Conservation (phyloP, 2,797 vertebrate species). For the Oreochromis mossambicus region DNA sequence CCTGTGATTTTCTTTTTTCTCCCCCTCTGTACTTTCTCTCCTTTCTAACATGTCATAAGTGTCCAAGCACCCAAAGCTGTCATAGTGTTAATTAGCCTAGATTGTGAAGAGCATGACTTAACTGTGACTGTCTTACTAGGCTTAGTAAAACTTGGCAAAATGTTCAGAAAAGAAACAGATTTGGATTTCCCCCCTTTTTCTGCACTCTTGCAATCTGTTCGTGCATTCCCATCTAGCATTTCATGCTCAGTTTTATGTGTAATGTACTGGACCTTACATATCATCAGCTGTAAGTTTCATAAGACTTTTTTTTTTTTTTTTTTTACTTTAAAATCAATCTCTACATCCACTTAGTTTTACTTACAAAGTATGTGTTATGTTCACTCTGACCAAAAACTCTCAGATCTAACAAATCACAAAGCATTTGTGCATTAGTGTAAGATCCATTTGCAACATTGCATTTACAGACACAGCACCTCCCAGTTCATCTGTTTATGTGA, state of each 20-base stretch:
- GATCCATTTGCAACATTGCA: not conserved
- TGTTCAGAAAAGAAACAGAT: not conserved
- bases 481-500: conserved; percentile 11
- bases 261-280: not conserved
- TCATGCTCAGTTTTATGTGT: not conserved
- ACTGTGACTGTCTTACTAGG: conserved; percentile 6
- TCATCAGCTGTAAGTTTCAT: not conserved
- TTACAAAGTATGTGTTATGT: not conserved
- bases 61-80: conserved; percentile 24
- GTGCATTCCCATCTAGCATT: not conserved
- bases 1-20: not conserved
- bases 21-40: not conserved
- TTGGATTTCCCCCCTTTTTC: not conserved
- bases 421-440: not conserved
- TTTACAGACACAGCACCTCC: not conserved
- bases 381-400: not conserved
- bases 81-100: conserved; percentile 54
- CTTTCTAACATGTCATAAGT: conserved; percentile 21
- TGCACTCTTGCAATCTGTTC: not conserved
- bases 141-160: conserved; percentile 3
- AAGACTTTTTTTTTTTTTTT: not conserved
- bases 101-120: conserved; percentile 32
- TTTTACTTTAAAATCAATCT: not conserved
- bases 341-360: not conserved
- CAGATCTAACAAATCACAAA: not conserved